A percentile compares a stretch with the other conserved stretches of the same genome.
Evolutionary conservation across 2,797 vertebrate species (phyloP).

Genomic region (Brachymystax lenok): DNA sequence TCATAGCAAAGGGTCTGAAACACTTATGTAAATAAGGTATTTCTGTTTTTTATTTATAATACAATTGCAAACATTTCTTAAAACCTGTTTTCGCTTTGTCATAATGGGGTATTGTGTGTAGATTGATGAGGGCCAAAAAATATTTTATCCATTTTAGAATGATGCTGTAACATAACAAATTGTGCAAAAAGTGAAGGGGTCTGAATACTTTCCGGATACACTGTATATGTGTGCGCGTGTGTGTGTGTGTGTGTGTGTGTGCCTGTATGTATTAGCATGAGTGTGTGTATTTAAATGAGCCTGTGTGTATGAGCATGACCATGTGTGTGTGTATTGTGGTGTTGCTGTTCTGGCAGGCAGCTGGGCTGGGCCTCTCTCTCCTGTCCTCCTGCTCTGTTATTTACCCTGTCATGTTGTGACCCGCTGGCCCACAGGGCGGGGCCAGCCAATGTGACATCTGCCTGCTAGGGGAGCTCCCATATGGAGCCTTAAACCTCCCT

Average conservation of each 20-base stretch:
- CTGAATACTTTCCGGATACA: too few species aligned
- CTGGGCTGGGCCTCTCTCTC: constrained; percentile 11
- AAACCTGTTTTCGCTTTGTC: too few species aligned
- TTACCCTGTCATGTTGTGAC: constrained; percentile 73
- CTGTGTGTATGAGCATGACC: constrained; percentile 42
- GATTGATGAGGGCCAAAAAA: too few species aligned
- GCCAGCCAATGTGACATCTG: constrained; percentile 81
- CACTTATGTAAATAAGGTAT: too few species aligned
- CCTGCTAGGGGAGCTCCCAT: constrained; percentile 66
- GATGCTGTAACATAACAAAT: too few species aligned
- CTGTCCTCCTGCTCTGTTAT: constrained; percentile 66
- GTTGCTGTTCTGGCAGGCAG: neutral
- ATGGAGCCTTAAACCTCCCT: constrained; percentile 56
- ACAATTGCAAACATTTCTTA: too few species aligned
- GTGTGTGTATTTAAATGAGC: neutral
- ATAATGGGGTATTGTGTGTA: too few species aligned
- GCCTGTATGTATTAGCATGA: neutral
- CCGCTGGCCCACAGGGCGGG: constrained; percentile 71
- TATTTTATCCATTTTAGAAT: too few species aligned
- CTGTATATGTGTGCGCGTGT: neutral
- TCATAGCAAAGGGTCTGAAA: too few species aligned
- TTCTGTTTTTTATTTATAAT: too few species aligned
- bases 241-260: neutral
- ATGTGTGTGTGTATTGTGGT: constrained; percentile 11
- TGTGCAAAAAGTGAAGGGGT: too few species aligned